Base-by-base conservation (phyloP, 1,140 invertebrate genomes). In the Radopholus similis region DNA sequence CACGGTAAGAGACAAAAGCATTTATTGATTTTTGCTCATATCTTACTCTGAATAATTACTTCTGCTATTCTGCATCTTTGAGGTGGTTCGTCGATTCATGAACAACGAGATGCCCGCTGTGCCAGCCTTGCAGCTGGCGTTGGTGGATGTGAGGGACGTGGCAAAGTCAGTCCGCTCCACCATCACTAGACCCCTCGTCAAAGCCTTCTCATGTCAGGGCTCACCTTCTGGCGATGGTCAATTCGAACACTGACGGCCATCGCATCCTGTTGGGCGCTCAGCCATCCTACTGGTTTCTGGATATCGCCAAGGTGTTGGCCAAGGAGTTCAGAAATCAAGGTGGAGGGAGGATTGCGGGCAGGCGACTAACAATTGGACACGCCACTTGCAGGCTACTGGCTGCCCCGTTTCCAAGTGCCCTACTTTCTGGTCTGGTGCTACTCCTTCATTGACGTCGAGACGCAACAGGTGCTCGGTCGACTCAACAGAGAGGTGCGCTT, bases 141-240 rank as follows among this genome's bases (percentile, higher is more conserved):
- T 86, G 21, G 84, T 85, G 60, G 87, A 87, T 75, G 86, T 87
- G 4, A 78, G 87, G 37, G 87, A 87, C 77, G 87, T 87, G 8
- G 87, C 87, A 5, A 44, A 71, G 34, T 60, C 15, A 58, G 37
- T 13, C 38, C 11, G 18, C 11, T n/a, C 38, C 18, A 42, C 11
- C 2, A 42, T n/a, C 38, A 42, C 38, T 11, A 42, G 38, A 18
- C 11, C 38, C 38, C 11, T 42, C 1, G 18, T 42, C 18, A 42
- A 42, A 40, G n/a, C 38, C 11, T 13, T 40, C 30, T 26, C 18
- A 6, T 21, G 4, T 5, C 26, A 62, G 59, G 32, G 87, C 86
- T 11, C 87, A 88, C 71, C 77, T 87, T 55, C 83, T 84, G 72
- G 86, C 87, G 13, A 84, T 88, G 81, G 83, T 80, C 4, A 64